Evolutionary conservation across 1,140 invertebrate genomes (phyloP).

Genomic region (Ridgeia piscesae): DNA sequence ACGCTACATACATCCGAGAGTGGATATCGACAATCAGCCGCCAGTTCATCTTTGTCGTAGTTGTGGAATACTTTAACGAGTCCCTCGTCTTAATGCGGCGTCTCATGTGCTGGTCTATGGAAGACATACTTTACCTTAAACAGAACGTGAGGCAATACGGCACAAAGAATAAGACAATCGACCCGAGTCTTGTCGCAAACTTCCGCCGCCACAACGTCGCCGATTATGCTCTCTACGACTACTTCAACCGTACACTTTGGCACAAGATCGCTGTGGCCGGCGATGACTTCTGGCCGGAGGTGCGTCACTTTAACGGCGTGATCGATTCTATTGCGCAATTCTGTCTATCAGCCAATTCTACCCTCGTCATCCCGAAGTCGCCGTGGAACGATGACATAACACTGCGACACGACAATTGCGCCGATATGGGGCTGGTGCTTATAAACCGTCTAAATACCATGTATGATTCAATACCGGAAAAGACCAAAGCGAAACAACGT

Average conservation of each 20-base stretch:
- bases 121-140: slow-evolving; percentile 52
- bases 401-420: background rate
- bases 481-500: background rate
- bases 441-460: background rate
- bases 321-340: background rate
- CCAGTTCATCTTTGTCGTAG: slow-evolving; percentile 50
- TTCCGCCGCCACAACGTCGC: background rate
- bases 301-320: slow-evolving; percentile 5
- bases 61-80: slow-evolving; percentile 61
- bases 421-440: background rate
- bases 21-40: background rate
- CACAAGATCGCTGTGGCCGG: background rate
- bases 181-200: background rate
- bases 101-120: slow-evolving; percentile 60
- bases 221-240: slow-evolving; percentile 8
- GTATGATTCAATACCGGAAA: background rate
- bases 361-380: background rate
- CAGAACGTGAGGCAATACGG: background rate
- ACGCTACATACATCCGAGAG: background rate
- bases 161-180: background rate
- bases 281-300: slow-evolving; percentile 24
- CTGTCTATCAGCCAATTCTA: background rate
- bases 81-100: slow-evolving; percentile 59
- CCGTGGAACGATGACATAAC: background rate
- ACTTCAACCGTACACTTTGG: slow-evolving; percentile 29